Conservation (phyloP, 1,140 invertebrate genomes). For the Drosophila sp. region DNA sequence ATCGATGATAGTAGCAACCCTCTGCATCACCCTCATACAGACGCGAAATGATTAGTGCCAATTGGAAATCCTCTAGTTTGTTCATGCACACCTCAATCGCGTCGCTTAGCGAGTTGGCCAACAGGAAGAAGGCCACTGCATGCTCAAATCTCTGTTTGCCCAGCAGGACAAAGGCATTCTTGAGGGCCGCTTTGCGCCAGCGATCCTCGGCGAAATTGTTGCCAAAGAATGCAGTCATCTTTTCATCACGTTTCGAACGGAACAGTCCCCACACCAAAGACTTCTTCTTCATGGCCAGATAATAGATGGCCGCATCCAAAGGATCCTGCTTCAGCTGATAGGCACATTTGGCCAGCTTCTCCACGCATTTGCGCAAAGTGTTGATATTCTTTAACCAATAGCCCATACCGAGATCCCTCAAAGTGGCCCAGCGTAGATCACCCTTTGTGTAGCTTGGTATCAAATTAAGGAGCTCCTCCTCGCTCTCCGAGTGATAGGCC, state of each 20-base stretch:
- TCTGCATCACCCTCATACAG: constrained; percentile 94
- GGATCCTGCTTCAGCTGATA: constrained; percentile 96
- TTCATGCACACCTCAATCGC: constrained; percentile 95
- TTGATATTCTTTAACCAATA: constrained; percentile 98
- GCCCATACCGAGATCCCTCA: constrained; percentile 95
- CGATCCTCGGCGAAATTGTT: constrained; percentile 97
- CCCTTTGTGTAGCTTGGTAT: constrained; percentile 94
- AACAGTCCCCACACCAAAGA: constrained; percentile 98
- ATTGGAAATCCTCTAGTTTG: constrained; percentile 97
- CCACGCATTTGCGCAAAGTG: constrained; percentile 92
- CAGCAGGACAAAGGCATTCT: constrained; percentile 98
- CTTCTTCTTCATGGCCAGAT: constrained; percentile 99
- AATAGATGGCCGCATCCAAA: constrained; percentile 98
- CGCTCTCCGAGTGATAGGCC: constrained; percentile 99
- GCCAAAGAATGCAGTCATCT: constrained; percentile 97
- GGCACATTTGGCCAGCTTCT: constrained; percentile 96
- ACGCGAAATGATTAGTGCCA: constrained; percentile 96
- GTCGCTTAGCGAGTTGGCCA: constrained; percentile 96
- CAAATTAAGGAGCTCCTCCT: constrained; percentile 96
- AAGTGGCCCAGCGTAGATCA: constrained; percentile 94
- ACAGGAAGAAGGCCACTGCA: constrained; percentile 96
- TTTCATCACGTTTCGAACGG: constrained; percentile 92
- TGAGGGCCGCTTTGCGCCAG: constrained; percentile 98
- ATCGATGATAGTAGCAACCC: constrained; percentile 88
- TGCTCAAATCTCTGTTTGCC: constrained; percentile 97